Conservation (phyloP, 2,797 vertebrate genomes). For the Mastacembelus armatus region DNA sequence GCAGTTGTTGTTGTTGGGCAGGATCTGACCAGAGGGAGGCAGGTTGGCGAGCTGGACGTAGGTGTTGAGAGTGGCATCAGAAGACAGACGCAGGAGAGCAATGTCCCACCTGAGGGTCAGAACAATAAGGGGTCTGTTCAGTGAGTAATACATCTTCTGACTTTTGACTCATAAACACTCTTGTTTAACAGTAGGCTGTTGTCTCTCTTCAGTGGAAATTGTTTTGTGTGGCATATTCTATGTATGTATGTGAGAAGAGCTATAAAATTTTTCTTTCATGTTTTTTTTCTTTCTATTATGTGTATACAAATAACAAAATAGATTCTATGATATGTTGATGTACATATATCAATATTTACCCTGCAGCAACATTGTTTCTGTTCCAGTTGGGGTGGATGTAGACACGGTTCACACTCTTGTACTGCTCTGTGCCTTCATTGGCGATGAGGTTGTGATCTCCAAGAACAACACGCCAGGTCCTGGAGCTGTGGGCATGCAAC, state of each 20-base stretch:
- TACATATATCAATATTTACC: no score
- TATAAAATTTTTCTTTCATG: no score
- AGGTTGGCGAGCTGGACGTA: slow-evolving; percentile 86
- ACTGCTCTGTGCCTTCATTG: slow-evolving; percentile 86
- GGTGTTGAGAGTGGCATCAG: slow-evolving; percentile 82
- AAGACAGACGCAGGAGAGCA: slow-evolving; percentile 86
- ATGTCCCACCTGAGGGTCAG: slow-evolving; percentile 88
- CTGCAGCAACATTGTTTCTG: slow-evolving; percentile 76
- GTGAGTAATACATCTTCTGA: background rate
- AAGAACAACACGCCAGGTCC: slow-evolving; percentile 87
- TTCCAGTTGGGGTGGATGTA: slow-evolving; percentile 87
- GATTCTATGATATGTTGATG: no score
- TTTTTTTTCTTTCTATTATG: no score
- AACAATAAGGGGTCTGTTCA: background rate
- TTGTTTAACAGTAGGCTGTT: background rate
- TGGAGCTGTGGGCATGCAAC: slow-evolving; percentile 50
- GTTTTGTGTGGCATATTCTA: no score
- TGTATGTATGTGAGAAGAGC: no score
- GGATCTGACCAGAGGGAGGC: slow-evolving; percentile 81
- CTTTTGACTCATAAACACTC: background rate
- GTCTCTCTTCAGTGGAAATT: background rate
- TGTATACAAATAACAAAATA: no score
- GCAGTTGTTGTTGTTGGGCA: slow-evolving; percentile 88
- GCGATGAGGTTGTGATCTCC: slow-evolving; percentile 88
- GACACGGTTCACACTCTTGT: slow-evolving; percentile 81